Evolutionary conservation across 2,888 invertebrate genomes (phyloP).

Genomic region (Catocala nupta): DNA sequence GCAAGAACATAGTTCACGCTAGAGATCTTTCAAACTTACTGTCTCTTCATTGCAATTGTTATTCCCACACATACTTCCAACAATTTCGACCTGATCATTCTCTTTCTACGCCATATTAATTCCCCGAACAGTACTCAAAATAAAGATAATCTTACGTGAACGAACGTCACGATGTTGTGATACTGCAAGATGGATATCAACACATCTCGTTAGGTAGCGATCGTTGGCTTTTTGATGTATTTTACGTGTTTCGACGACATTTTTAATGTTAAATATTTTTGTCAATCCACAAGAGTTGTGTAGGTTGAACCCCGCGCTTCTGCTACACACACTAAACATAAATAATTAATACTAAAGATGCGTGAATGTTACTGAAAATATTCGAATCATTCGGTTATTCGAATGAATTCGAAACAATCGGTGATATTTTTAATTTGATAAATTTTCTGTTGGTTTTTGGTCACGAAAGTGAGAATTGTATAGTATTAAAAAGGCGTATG

Average conservation of each 20-base stretch:
- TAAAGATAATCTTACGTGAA: constrained; percentile 19
- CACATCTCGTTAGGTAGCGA: constrained; percentile 35
- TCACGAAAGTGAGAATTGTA: no score
- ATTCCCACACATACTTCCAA: constrained; percentile 8
- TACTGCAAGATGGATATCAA: constrained; percentile 42
- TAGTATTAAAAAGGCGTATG: no score
- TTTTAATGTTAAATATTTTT: constrained; percentile 66
- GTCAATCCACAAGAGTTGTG: constrained; percentile 45
- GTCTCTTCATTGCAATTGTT: constrained; percentile 18
- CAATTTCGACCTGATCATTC: not conserved
- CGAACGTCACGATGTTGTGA: constrained; percentile 26
- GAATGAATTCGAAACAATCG: no score
- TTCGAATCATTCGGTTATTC: no score
- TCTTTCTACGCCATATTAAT: not conserved
- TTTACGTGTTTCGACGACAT: constrained; percentile 65
- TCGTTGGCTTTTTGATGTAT: constrained; percentile 65
- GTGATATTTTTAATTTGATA: no score
- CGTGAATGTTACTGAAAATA: no score
- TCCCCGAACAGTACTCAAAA: constrained; percentile 27
- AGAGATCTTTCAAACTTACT: not conserved
- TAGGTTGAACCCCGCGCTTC: constrained; percentile 2
- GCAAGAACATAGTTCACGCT: no score
- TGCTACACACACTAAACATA: no score
- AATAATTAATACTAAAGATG: no score
- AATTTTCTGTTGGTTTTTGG: no score